Conservation (phyloP, 2,888 invertebrate species). For the Catocala sponsa region DNA sequence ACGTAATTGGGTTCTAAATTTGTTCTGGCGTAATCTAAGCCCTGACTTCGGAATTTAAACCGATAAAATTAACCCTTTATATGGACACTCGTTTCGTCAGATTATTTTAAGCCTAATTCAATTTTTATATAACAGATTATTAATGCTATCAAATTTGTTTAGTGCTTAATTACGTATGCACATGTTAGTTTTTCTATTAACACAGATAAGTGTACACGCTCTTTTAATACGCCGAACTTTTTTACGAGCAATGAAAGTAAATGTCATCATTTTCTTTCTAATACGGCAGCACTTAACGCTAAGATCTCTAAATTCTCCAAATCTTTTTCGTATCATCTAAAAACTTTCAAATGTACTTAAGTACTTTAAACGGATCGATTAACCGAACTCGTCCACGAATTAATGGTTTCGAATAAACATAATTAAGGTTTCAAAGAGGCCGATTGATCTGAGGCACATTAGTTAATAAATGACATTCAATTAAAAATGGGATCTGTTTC, state of each 20-base stretch:
- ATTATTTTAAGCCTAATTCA: slow-evolving; percentile 48
- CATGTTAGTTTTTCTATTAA: slow-evolving; percentile 40
- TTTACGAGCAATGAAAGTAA: slow-evolving; percentile 61
- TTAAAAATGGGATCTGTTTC: slow-evolving; percentile 61
- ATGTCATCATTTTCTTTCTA: slow-evolving; percentile 64
- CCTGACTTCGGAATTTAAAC: slow-evolving; percentile 63
- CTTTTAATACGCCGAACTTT: slow-evolving; percentile 48
- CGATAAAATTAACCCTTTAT: slow-evolving; percentile 65
- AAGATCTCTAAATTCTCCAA: slow-evolving; percentile 47
- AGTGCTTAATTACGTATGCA: slow-evolving; percentile 49
- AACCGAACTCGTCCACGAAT: slow-evolving; percentile 74
- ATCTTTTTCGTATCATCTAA: slow-evolving; percentile 55
- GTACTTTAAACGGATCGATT: slow-evolving; percentile 70
- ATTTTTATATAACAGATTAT: slow-evolving; percentile 38
- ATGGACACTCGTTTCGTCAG: slow-evolving; percentile 50
- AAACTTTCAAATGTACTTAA: slow-evolving; percentile 66
- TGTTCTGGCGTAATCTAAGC: slow-evolving; percentile 66
- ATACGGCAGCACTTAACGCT: slow-evolving; percentile 58
- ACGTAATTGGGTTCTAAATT: slow-evolving; percentile 80
- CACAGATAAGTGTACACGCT: slow-evolving; percentile 36
- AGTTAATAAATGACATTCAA: slow-evolving; percentile 77
- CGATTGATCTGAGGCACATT: slow-evolving; percentile 76
- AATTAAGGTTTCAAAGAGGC: slow-evolving; percentile 83
- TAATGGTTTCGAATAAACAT: slow-evolving; percentile 83
- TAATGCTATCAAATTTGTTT: slow-evolving; percentile 46